Base-by-base conservation (phyloP, 2,113 vertebrate genomes). In the Spermophilus dauricus region DNA sequence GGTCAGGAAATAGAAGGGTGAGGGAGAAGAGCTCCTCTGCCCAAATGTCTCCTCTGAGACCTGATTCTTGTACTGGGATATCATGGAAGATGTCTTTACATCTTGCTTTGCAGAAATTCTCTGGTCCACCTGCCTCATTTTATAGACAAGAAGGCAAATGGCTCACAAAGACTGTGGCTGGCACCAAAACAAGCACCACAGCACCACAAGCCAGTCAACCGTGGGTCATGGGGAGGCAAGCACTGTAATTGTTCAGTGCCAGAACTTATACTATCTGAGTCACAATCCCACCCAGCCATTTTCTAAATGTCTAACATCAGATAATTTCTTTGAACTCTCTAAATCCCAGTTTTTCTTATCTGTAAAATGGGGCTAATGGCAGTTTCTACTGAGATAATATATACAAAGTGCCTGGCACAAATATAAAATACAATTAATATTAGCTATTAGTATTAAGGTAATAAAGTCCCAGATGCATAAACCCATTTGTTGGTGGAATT, bases 191-290 rank as follows among this genome's bases (percentile, higher is more conserved):
- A 0, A 87, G 20, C 24, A 26, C 30, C 17, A 16, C 4, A 51
- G 30, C 20, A 11, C 58, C 20, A 17, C n/a, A 56, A 18, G n/a
- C 34, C 82, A 77, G 10, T 4, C 53, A 51, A 28, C 48, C 22
- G 0, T 26, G 69, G 72, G n/a, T 18, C 24, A 0, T 0, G 5
- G 13, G 18, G 17, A 78, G 69, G 28, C 18, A 5, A 34, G 34
- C 24, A 6, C 1, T 24, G 0, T 1, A 4, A 2, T 26, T 12
- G 14, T 51, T 67, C 20, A 39, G 39, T 9, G 11, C 16, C 65
- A 45, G 28, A 63, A 53, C 8, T 20, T 28, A 28, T 2, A 0
- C 6, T 24, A 0, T 34, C 78, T 18, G 17, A 76, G 9, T 8
- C 39, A 0, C 6, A 34, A 7, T 26, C 34, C 34, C 45, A 65